These are phyloP conservation scores for Nesometra sesokonis DNA, from an alignment of 35 echinoderm and acorn worm genomes.

Conservation along the genomic window DNA sequence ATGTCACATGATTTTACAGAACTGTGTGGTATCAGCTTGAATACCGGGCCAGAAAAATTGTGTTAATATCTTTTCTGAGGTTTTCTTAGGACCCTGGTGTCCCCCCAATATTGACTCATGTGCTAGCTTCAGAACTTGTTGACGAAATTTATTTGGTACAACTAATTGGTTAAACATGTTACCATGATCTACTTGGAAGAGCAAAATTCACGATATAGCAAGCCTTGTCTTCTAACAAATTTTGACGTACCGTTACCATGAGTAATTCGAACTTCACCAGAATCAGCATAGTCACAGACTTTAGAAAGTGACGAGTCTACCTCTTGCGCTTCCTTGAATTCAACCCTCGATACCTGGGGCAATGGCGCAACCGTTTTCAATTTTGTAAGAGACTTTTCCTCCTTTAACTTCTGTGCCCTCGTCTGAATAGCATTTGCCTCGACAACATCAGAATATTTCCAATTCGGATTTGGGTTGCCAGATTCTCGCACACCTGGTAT, in stretches of 20 bases:
- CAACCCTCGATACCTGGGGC: too few relatives aligned
- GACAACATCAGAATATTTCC: not conserved
- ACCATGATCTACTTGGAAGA: not conserved
- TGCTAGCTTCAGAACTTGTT: constrained; percentile 7
- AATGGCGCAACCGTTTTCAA: too few relatives aligned
- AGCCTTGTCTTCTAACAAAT: constrained; percentile 10
- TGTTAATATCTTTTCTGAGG: constrained; percentile 15
- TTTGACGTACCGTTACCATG: too few relatives aligned
- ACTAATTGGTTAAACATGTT: constrained; percentile 19
- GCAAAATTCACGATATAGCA: constrained; percentile 22
- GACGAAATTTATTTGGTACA: constrained; percentile 11
- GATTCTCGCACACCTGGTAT: constrained; percentile 18
- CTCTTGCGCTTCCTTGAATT: too few relatives aligned
- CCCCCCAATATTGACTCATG: constrained; percentile 12
- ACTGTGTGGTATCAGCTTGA: constrained; percentile 20
- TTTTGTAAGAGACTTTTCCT: too few relatives aligned
- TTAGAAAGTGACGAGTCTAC: too few relatives aligned
- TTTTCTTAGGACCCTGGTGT: constrained; percentile 28
- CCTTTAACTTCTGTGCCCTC: too few relatives aligned
- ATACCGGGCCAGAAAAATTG: constrained; percentile 68
- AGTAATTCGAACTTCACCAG: too few relatives aligned
- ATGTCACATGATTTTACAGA: constrained; percentile 46
- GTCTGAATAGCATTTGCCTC: too few relatives aligned
- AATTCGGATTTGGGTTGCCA: constrained; percentile 1
- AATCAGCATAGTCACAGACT: too few relatives aligned